A percentile compares a stretch with the other conserved stretches of the same genome.
phyloP scores from a whole-genome alignment of 2,888 invertebrate genomes.

The Hirtodrosophila duncani region DNA sequence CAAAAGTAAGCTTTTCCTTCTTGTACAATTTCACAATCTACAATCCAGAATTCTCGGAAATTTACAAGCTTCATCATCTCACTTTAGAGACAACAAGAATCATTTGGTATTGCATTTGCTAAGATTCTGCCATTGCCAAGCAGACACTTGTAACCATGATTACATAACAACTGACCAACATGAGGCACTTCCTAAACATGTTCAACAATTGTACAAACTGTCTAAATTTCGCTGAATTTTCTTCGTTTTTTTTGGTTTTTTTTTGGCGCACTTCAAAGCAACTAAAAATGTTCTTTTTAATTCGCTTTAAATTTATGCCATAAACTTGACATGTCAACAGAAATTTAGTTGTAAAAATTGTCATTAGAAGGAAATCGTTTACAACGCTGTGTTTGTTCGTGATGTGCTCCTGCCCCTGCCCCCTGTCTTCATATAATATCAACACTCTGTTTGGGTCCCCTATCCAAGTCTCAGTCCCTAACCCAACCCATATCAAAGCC shows the following conservation, averaged over 20 bases:
- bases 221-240: slow-evolving; percentile 13
- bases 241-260: neutral
- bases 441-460: no score
- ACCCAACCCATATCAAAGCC: neutral
- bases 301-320: slow-evolving; percentile 47
- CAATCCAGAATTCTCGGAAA: no score
- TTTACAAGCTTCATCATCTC: no score
- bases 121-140: no score
- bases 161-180: no score
- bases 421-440: no score
- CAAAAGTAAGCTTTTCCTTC: no score
- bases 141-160: no score
- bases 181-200: slow-evolving; percentile 29
- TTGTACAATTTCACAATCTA: no score
- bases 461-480: neutral
- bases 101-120: no score
- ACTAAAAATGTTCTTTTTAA: slow-evolving; percentile 18
- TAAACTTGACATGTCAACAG: slow-evolving; percentile 40
- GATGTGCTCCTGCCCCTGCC: no score
- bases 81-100: no score
- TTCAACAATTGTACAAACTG: neutral
- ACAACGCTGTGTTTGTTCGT: slow-evolving; percentile 20
- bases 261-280: slow-evolving; percentile 14
- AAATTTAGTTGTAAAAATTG: slow-evolving; percentile 54
- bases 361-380: slow-evolving; percentile 62